These are phyloP conservation scores for Tamandua tetradactyla DNA, from an alignment of 2,797 vertebrate species.

Conservation along the genomic window DNA sequence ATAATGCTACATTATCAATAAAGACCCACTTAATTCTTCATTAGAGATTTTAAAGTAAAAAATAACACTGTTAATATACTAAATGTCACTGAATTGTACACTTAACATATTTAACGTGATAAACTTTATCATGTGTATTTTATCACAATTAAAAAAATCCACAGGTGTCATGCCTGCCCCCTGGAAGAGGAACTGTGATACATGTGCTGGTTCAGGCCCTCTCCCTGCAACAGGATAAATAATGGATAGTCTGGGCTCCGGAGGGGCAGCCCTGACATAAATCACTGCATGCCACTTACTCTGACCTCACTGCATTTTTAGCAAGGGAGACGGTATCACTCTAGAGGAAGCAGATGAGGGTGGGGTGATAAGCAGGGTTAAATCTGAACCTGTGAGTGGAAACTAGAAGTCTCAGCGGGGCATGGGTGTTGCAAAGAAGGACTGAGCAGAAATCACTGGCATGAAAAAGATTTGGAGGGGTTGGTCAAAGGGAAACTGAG, in stretches of 20 bases:
- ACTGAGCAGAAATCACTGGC: not conserved
- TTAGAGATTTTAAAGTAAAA: constrained; percentile 36
- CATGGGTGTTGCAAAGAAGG: not conserved
- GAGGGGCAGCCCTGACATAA: not conserved
- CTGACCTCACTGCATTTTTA: not conserved
- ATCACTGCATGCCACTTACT: not conserved
- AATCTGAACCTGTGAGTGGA: not conserved
- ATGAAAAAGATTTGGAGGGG: not conserved
- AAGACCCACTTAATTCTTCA: constrained; percentile 65
- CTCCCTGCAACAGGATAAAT: not conserved
- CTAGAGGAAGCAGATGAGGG: too few species aligned
- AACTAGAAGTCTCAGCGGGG: not conserved
- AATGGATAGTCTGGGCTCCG: not conserved
- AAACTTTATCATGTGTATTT: too few species aligned
- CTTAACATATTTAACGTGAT: too few species aligned
- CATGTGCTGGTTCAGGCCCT: not conserved
- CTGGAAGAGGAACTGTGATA: not conserved
- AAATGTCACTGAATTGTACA: too few species aligned
- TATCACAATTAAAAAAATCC: too few species aligned
- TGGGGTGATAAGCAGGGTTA: not conserved
- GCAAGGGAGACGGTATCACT: not conserved
- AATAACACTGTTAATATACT: too few species aligned
- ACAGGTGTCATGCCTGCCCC: not conserved
- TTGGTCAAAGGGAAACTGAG: not conserved
- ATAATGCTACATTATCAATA: constrained; percentile 48